Evolutionary conservation across 2,888 invertebrate genomes (phyloP), one percentile per base, ranked within the genome.

Genomic region (Mesochorus sp.): DNA sequence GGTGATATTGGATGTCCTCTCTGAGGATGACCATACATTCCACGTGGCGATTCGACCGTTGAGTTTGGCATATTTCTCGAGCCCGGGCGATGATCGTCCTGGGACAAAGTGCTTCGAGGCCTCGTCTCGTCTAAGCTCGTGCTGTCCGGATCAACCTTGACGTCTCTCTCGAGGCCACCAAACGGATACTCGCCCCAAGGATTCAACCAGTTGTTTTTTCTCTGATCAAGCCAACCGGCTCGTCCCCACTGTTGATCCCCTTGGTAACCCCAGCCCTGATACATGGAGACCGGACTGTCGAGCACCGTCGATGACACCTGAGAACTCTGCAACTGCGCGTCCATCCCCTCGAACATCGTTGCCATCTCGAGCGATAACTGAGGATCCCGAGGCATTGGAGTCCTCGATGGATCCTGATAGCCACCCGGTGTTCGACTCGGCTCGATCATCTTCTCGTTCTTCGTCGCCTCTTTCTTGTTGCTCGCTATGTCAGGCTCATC

Each of bases 301-400:
- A 96, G 91, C 3, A 96, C 96, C 10, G 96, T 97, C 86, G 96
- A 96, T 39, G 96, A 96, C 81, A 96, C 96, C 91, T 96, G 96
- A 87, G 96, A 96, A 87, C 95, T 96, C 91, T 97, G 96, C 31
- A 97, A 91, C 87, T 96, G 96, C 14, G 95, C 94, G 86, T 95
- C 95, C 91, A 95, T 95, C 83, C 94, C 95, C 81, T 95, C 95
- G 80, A 95, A 94, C 95, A 95, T 95, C 3, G 95, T 93, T 37
- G 95, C 94, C 95, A 95, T 95, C 85, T 95, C 95, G 82, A 95
- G 91, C 10, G 95, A 92, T 73, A 93, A 91, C 71, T 93, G 92
- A 2, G 93, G 88, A 62, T 92, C 91, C 47, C 89, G 85, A 0
- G 67, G 77, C 2, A 81, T 80, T 24, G 85, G 84, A 14, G 84